A percentile compares a stretch with the other conserved stretches of the same genome.
Conservation (phyloP, 2,797 vertebrate genomes). For the Etheostoma perlongum region DNA sequence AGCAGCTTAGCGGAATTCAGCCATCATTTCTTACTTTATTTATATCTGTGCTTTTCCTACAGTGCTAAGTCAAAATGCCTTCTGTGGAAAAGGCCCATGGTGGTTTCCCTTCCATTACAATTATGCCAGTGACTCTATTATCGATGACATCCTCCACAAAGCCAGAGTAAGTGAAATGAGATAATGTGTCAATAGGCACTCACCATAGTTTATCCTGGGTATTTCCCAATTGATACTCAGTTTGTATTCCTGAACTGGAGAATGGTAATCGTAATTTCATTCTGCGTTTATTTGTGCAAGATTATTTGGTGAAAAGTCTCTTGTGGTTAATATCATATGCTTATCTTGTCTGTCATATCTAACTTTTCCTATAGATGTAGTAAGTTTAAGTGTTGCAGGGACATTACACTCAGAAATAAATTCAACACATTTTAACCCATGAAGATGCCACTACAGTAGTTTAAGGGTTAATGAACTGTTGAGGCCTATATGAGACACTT, state of each 20-base stretch:
- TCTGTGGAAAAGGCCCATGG: not conserved
- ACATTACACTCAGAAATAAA: not conserved
- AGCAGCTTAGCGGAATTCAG: not conserved
- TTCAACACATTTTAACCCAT: not conserved
- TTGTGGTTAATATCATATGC: not conserved
- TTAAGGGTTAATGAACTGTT: not conserved
- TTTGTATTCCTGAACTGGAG: not conserved
- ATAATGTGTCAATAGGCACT: not conserved
- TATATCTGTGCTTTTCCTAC: not conserved
- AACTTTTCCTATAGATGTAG: not conserved
- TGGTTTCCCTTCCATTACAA: not conserved
- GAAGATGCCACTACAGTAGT: not conserved
- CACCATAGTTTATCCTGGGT: not conserved
- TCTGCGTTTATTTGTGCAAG: not conserved
- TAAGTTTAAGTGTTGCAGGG: not conserved
- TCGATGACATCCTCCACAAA: not conserved
- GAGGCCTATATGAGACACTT: not conserved
- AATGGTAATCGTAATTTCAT: not conserved
- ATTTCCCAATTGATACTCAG: not conserved
- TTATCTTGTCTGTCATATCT: not conserved
- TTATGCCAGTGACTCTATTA: not conserved
- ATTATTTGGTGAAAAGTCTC: not conserved
- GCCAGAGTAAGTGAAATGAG: not conserved
- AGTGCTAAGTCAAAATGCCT: not conserved
- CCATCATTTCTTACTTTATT: not conserved